Conservation (phyloP, 2,797 vertebrate species). For the Rousettus madagascariensis region DNA sequence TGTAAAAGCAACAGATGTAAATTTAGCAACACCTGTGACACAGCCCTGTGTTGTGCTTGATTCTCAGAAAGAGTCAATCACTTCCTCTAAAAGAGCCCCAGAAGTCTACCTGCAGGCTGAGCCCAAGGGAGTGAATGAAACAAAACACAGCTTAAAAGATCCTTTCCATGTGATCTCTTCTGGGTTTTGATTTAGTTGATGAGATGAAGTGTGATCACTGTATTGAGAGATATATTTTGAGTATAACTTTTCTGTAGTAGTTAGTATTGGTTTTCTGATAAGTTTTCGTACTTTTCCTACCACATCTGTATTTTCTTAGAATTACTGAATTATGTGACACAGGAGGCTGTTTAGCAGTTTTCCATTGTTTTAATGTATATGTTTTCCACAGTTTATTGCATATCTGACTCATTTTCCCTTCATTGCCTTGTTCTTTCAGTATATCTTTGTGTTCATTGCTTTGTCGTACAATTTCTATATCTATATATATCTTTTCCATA, state of each 20-base stretch:
- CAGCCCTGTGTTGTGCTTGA: constrained; percentile 72
- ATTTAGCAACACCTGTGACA: constrained; percentile 73
- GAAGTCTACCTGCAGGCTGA: constrained; percentile 80
- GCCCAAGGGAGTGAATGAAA: constrained; percentile 52
- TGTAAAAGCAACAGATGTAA: constrained; percentile 77
- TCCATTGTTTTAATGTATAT: constrained; percentile 84
- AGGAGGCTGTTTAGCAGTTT: constrained; percentile 84
- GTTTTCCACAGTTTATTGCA: constrained; percentile 83
- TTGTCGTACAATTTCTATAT: not conserved
- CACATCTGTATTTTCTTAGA: constrained; percentile 91
- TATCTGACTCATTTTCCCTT: constrained; percentile 82
- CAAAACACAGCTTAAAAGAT: constrained; percentile 72
- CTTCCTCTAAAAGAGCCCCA: constrained; percentile 42
- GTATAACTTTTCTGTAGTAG: constrained; percentile 86
- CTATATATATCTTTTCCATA: not conserved
- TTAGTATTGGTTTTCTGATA: constrained; percentile 88
- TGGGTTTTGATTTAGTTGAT: constrained; percentile 83
- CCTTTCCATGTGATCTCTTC: constrained; percentile 74
- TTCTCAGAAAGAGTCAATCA: constrained; percentile 78
- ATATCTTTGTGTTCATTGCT: not conserved
- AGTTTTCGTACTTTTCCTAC: constrained; percentile 90
- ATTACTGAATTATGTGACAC: constrained; percentile 86
- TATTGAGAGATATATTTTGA: constrained; percentile 85
- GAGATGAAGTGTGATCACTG: constrained; percentile 82
- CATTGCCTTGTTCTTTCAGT: not conserved